These are phyloP conservation scores for Endomychus coccineus DNA, from an alignment of 2,888 invertebrate genomes.

Conservation along the genomic window DNA sequence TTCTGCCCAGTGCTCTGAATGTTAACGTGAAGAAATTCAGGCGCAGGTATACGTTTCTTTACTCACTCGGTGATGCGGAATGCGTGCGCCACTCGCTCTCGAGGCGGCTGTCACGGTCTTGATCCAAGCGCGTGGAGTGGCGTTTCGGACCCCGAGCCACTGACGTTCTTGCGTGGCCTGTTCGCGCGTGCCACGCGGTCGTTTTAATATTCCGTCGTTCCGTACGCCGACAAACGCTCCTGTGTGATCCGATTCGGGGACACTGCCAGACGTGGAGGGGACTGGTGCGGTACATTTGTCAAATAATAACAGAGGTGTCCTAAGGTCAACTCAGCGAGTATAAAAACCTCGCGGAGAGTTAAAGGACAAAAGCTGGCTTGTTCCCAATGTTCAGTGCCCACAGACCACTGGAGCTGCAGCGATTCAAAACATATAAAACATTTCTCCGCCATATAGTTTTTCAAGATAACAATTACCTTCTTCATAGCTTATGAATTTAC, in stretches of 20 bases:
- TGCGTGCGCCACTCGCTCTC: conserved; percentile 36
- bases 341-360: conserved; percentile 65
- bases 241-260: conserved; percentile 33
- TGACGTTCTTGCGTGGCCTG: conserved; percentile 21
- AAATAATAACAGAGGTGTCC: conserved; percentile 52
- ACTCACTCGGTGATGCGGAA: conserved; percentile 45
- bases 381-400: conserved; percentile 51
- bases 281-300: conserved; percentile 53
- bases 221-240: conserved; percentile 20
- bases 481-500: too few relatives aligned
- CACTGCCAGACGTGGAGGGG: conserved; percentile 48
- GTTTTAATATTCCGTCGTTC: too few relatives aligned
- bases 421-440: too few relatives aligned
- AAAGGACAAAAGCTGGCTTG: conserved; percentile 63
- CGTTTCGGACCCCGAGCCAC: conserved; percentile 29
- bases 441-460: too few relatives aligned
- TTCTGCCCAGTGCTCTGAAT: too few relatives aligned
- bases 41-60: too few relatives aligned
- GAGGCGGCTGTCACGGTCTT: conserved; percentile 36
- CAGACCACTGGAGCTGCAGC: too few relatives aligned
- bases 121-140: conserved; percentile 39
- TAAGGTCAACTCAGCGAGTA: conserved; percentile 56
- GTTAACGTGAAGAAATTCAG: too few relatives aligned
- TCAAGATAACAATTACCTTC: too few relatives aligned
- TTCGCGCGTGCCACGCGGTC: not conserved